phyloP scores from a whole-genome alignment of 2,113 vertebrate genomes.

The Struthidea cinerea region DNA sequence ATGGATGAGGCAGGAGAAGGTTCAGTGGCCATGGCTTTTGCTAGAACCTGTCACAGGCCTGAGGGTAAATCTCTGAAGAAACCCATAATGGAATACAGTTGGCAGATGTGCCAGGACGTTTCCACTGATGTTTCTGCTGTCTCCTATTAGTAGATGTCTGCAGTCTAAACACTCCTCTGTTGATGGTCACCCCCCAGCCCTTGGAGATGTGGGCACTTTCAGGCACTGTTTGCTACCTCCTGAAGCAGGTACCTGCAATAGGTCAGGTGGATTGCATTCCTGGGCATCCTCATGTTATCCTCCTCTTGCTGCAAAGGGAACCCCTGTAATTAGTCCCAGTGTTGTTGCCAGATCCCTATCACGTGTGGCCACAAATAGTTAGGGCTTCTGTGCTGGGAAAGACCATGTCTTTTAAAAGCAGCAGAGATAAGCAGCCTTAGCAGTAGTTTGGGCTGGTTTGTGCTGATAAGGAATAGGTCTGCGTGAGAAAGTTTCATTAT shows the following conservation, averaged over 20 bases:
- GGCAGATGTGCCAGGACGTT: not conserved
- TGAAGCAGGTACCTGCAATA: not conserved
- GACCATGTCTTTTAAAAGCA: not conserved
- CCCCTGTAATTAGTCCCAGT: not conserved
- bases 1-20: not conserved
- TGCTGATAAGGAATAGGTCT: not conserved
- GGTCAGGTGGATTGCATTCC: not conserved
- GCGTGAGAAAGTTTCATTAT: not conserved
- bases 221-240: not conserved
- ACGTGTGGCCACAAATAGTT: not conserved
- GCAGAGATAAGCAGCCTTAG: not conserved
- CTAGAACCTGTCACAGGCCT: not conserved
- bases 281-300: not conserved
- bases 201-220: not conserved
- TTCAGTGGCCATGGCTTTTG: not conserved
- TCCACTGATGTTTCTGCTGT: not conserved
- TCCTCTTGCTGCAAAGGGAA: not conserved
- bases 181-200: not conserved
- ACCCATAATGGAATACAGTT: not conserved
- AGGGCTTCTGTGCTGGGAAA: not conserved
- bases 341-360: not conserved
- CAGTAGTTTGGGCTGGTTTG: not conserved
- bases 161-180: not conserved
- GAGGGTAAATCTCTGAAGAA: not conserved
- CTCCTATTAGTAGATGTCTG: not conserved